Percentiles rank a stretch among this genome's conserved stretches.
Evolutionary conservation across 2,888 invertebrate genomes (phyloP).

Genomic region (Machimus rusticus): DNA sequence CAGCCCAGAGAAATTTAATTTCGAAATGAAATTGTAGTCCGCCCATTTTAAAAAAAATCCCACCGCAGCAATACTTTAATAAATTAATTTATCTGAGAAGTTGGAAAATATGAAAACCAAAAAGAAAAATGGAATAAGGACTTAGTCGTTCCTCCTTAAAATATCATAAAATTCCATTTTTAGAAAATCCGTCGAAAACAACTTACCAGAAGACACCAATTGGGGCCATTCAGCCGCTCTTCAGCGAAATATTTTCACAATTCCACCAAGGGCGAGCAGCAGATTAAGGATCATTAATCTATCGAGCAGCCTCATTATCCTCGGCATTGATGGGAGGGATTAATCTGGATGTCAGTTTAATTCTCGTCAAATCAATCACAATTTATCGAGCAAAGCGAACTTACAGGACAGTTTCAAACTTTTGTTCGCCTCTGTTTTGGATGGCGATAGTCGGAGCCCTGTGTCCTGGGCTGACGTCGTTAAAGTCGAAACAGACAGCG

Average conservation of each 20-base stretch:
- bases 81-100: background rate
- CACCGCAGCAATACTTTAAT: background rate
- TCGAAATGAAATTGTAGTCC: background rate
- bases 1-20: background rate
- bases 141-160: background rate
- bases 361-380: constrained; percentile 7
- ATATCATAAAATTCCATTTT: background rate
- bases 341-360: background rate
- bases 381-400: constrained; percentile 1
- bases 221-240: background rate
- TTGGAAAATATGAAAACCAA: background rate
- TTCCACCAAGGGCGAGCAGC: background rate
- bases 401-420: background rate
- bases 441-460: background rate
- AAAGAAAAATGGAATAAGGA: background rate
- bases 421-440: background rate
- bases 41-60: background rate
- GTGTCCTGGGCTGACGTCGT: background rate
- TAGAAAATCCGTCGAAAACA: background rate
- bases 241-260: background rate
- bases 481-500: background rate
- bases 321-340: background rate
- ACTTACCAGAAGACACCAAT: background rate
- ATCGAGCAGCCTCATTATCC: background rate
- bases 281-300: constrained; percentile 2